Percentiles rank a stretch among this genome's conserved stretches.
Conservation (phyloP, 2,797 vertebrate genomes). For the Triplophysa yarkandensis region DNA sequence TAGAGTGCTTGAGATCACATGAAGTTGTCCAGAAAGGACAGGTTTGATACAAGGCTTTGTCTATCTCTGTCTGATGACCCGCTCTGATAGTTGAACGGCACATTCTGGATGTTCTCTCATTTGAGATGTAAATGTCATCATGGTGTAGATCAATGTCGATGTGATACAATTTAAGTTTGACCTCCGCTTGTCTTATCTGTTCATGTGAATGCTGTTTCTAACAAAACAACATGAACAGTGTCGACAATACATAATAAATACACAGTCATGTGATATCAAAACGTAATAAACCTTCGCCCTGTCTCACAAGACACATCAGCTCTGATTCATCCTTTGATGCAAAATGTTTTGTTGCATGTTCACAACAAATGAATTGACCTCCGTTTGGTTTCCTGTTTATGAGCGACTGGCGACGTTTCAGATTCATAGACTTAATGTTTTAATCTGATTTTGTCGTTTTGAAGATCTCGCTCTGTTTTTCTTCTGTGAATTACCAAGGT, state of each 20-base stretch:
- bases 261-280: not conserved
- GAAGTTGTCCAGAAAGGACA: not conserved
- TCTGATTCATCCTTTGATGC: conserved; percentile 4
- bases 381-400: conserved; percentile 31
- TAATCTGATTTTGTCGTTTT: conserved; percentile 43
- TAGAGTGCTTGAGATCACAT: too few relatives aligned
- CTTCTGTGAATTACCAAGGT: conserved; percentile 39
- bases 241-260: conserved; percentile 12
- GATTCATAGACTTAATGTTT: conserved; percentile 9
- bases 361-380: not conserved
- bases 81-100: not conserved
- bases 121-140: conserved; percentile 38
- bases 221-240: not conserved
- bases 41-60: not conserved
- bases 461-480: conserved; percentile 23
- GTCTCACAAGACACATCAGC: not conserved
- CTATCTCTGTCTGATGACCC: not conserved
- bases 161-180: conserved; percentile 41
- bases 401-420: not conserved
- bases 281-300: conserved; percentile 14
- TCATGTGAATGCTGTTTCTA: not conserved
- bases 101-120: not conserved
- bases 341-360: conserved; percentile 11
- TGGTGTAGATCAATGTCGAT: not conserved
- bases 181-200: conserved; percentile 23